Evolutionary conservation across 1,140 invertebrate species (phyloP), one percentile per base, ranked within the genome.

Genomic region (Drosophila grimshawi): DNA sequence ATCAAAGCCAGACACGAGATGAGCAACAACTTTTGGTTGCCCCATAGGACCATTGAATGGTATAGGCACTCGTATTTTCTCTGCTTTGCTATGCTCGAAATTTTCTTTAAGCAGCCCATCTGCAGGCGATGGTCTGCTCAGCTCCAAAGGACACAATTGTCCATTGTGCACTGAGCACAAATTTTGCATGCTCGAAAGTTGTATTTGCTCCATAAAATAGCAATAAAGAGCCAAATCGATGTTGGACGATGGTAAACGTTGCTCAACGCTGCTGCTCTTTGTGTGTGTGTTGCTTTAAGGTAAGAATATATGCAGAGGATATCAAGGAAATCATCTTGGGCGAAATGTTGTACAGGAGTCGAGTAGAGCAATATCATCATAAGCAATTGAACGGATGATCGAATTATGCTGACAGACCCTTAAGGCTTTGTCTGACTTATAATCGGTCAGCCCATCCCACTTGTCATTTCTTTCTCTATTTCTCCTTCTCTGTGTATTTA

Each of bases 321-420:
- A 76, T 80, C 57, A 68, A 72, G 77, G 78, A 86, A 67, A 78
- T 77, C 61, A 56, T 66, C 78, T 73, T 57, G 39, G 27, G 8
- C 45, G 8, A 27, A 39, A 56, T 41, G 11, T 32, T 11, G 27
- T 51, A 7, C 59, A 29, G 46, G 46, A 55, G 33, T 41, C 48
- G 33, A 60, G 33, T 52, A 51, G n/a, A 45, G 66, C 45, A 61
- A 64, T 71, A 76, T 64, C 81, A 88, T 74, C 80, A 86, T 89
- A 73, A 88, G 83, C 85, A 80, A 88, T 83, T 89, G 83, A 88
- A 89, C 70, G 80, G 77, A 83, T 88, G 78, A 85, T 88, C 85
- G 85, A 89, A 83, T 88, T 85, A 86, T 66, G 48, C 52, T 43
- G 43, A 63, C 43, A 51, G 65, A 69, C 52, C 63, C 30, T 69